Evolutionary conservation across 2,113 vertebrate species (phyloP).

Genomic region (Sebastes schlegelii): DNA sequence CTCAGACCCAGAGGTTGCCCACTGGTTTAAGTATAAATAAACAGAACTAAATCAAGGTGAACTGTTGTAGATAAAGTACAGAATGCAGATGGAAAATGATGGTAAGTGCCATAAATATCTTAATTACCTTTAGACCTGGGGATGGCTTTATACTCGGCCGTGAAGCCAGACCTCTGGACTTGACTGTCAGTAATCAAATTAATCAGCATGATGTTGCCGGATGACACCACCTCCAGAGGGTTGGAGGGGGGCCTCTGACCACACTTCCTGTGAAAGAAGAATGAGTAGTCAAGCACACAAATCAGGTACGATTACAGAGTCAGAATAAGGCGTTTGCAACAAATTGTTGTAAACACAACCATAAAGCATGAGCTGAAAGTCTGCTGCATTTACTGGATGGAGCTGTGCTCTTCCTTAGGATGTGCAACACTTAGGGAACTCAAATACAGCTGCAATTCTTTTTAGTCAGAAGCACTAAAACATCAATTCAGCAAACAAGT

Average conservation of each 20-base stretch:
- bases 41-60: neutral
- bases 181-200: constrained; percentile 76
- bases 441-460: constrained; percentile 33
- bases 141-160: constrained; percentile 64
- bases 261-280: constrained; percentile 77
- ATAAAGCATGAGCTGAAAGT: neutral
- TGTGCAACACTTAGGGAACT: constrained; percentile 11
- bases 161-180: constrained; percentile 78
- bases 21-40: neutral
- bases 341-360: neutral
- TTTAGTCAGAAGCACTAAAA: constrained; percentile 46
- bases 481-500: constrained; percentile 40
- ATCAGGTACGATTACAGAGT: neutral
- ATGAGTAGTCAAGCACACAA: neutral
- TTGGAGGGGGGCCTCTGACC: constrained; percentile 85
- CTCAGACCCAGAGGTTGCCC: too few species aligned
- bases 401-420: neutral
- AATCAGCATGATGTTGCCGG: constrained; percentile 84
- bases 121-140: constrained; percentile 56
- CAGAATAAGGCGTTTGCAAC: neutral
- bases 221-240: constrained; percentile 81
- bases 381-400: constrained; percentile 20
- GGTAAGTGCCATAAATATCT: neutral
- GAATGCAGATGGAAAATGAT: neutral
- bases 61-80: neutral